Conservation (phyloP, 2,113 vertebrate species). For the Tursiops truncatus region DNA sequence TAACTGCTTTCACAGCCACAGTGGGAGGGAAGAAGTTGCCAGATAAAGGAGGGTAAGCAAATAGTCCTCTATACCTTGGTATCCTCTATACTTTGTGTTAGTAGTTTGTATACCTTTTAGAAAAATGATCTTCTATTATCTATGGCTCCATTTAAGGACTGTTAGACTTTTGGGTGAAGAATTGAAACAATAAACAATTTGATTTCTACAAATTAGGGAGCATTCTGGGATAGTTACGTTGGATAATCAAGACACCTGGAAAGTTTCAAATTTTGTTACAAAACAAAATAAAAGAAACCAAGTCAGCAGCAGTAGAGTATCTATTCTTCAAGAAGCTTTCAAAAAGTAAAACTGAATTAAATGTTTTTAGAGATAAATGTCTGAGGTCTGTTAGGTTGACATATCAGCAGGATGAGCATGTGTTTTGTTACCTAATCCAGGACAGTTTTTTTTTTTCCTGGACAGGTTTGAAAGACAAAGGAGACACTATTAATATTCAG, state of each 20-base stretch:
- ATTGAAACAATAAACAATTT: neutral
- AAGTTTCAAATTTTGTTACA: neutral
- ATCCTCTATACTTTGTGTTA: neutral
- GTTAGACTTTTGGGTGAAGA: neutral
- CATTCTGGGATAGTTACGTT: neutral
- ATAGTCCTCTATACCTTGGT: neutral
- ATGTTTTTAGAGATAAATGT: neutral
- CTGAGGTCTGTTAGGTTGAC: neutral
- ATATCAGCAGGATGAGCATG: neutral
- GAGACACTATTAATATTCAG: neutral
- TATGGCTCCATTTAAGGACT: neutral
- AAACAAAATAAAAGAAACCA: neutral
- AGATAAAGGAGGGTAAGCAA: neutral
- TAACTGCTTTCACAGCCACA: neutral
- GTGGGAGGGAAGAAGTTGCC: neutral
- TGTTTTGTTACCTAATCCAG: neutral
- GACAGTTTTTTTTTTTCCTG: too few species aligned
- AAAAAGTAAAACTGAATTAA: neutral
- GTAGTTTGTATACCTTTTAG: neutral
- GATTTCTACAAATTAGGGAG: neutral
- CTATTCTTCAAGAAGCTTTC: neutral
- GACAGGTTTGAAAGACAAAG: neutral
- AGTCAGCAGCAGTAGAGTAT: neutral
- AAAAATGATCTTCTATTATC: neutral
- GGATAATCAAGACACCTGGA: neutral